Evolutionary conservation across 2,888 invertebrate genomes (phyloP).

Genomic region (Cylindroiulus punctatus): DNA sequence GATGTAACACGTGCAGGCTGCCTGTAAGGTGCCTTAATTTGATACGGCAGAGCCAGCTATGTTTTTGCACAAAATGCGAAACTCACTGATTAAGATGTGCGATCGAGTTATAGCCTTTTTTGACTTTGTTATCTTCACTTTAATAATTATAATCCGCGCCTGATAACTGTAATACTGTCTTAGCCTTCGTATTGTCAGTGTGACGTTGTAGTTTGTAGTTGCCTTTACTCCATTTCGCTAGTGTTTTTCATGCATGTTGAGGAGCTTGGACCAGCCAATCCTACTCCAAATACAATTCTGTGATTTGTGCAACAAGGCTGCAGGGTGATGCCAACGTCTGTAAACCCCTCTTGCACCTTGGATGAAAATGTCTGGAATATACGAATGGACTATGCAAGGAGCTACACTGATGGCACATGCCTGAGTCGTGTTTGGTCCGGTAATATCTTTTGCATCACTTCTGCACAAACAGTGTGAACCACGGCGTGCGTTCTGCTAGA

Average conservation of each 20-base stretch:
- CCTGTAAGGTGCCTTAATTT: slow-evolving; percentile 18
- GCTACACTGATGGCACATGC: background rate
- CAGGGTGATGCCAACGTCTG: background rate
- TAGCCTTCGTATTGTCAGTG: background rate
- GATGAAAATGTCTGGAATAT: background rate
- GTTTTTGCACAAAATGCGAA: background rate
- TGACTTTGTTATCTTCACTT: slow-evolving; percentile 5
- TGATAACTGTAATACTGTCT: background rate
- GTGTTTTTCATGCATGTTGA: background rate
- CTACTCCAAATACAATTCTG: background rate
- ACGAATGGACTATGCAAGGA: background rate
- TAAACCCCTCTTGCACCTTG: background rate
- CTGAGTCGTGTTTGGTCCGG: background rate
- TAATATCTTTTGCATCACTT: background rate
- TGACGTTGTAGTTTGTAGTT: slow-evolving; percentile 10
- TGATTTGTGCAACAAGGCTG: slow-evolving; percentile 18
- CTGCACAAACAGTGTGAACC: background rate
- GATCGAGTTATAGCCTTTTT: slow-evolving; percentile 1
- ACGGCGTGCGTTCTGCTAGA: background rate
- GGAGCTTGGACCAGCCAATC: background rate
- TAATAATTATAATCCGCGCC: background rate
- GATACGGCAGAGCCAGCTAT: slow-evolving; percentile 11
- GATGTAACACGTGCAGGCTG: slow-evolving; percentile 11
- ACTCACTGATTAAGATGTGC: slow-evolving; percentile 11
- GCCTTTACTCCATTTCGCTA: background rate